These are phyloP conservation scores for Sphaerodactylus townsendi DNA, from an alignment of 2,113 vertebrate genomes.

Conservation along the genomic window DNA sequence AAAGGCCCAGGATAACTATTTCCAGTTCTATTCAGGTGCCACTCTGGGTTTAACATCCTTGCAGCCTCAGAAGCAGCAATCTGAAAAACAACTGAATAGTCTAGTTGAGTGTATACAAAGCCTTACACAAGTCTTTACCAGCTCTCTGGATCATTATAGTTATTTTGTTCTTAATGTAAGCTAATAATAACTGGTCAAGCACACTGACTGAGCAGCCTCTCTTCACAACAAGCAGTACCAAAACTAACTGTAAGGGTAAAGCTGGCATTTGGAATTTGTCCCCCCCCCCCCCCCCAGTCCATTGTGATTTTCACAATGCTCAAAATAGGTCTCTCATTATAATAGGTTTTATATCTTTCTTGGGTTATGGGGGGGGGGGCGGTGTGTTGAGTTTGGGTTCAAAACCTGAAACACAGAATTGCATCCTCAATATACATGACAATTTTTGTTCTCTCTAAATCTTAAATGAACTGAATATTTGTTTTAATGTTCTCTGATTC, in stretches of 20 bases:
- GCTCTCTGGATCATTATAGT: not conserved
- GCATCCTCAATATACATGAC: not conserved
- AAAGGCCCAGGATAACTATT: not conserved
- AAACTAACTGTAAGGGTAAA: not conserved
- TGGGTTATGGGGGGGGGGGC: not conserved
- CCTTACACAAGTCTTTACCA: not conserved
- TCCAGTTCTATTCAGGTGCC: not conserved
- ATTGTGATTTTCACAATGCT: too few species aligned
- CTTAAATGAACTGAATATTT: not conserved
- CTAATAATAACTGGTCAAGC: not conserved
- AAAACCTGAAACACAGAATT: not conserved
- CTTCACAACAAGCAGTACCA: not conserved
- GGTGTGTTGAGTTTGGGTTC: not conserved
- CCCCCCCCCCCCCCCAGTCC: too few species aligned
- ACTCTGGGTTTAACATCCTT: not conserved
- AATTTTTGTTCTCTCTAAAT: not conserved
- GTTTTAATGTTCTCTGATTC: not conserved
- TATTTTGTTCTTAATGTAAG: not conserved
- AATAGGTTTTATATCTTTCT: not conserved
- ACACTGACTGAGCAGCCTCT: not conserved
- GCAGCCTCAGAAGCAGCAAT: too few species aligned
- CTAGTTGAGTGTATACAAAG: not conserved
- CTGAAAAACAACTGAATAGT: too few species aligned
- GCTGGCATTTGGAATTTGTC: too few species aligned
- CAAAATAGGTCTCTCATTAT: not conserved